Base-by-base conservation (phyloP, 2,113 vertebrate species). In the Ailuropoda melanoleuca region DNA sequence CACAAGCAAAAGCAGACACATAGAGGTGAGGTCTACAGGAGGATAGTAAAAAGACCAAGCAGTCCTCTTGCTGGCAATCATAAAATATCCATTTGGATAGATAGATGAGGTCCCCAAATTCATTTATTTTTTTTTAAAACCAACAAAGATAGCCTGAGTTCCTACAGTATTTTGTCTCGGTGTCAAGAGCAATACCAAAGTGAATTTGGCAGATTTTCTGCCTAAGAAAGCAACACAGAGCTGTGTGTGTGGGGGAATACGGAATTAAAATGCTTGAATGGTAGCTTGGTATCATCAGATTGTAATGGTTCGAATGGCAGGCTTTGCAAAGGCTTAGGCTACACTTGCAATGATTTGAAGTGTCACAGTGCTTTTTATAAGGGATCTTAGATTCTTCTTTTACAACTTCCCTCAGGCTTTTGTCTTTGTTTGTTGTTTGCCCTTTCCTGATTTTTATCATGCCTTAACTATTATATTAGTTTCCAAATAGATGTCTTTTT, bases 401-500 rank as follows among this genome's bases (percentile, higher is more conserved):
- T 72, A 77, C 8, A 80, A 26, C 37, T 72, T 90, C 86, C 85
- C 58, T 77, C 21, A 81, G 66, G 46, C 92, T 85, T 77, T 43
- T 70, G 15, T 56, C 12, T 83, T 92, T 48, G 21, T 26, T 43
- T 94, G 10, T 53, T 96, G 70, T 60, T 92, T 62, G 24, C n/a
- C 68, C 58, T 31, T 68, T 89, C 19, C 58, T 70, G 13, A 80
- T 53, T 95, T 96, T 97, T 56, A 60, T 88, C 62, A 88, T 80
- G 15, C 29, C 21, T 72, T 29, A 80, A 58, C 11, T 84, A 88
- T 17, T 81, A 8, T 70, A 56, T 72, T 64, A 90, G 7, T 91
- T 91, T 88, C 55, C 74, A 85, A 90, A 81, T 13, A 90, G 56
- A 88, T 75, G 13, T 37, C 14, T 43, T 91, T n/a, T n/a, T 39